Percentiles rank a stretch among this genome's conserved stretches.
Conservation (phyloP, 2,797 vertebrate genomes). For the Denticeps clupeoides region DNA sequence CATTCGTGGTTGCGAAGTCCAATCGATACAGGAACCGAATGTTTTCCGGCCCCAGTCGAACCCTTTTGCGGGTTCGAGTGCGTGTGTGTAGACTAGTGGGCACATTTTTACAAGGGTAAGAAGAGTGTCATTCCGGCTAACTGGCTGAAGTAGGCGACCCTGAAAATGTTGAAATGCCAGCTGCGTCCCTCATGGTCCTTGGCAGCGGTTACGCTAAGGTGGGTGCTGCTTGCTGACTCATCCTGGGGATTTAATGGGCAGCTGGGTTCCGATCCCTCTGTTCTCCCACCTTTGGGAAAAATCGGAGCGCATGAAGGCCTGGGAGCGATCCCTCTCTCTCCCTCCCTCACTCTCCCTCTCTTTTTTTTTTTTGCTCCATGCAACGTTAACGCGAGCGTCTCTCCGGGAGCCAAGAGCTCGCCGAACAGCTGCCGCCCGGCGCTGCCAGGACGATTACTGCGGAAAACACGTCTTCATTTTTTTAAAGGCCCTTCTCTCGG, state of each 20-base stretch:
- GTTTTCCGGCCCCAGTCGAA: too few species aligned
- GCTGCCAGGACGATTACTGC: conserved; percentile 11
- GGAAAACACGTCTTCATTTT: too few species aligned
- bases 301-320: background rate
- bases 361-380: background rate
- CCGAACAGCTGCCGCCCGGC: conserved; percentile 22
- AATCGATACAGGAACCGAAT: too few species aligned
- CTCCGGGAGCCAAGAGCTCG: conserved; percentile 7
- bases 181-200: conserved; percentile 8
- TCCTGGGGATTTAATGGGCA: conserved; percentile 45
- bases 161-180: too few species aligned
- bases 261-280: conserved; percentile 46
- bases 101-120: too few species aligned
- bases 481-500: too few species aligned
- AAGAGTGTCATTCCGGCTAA: too few species aligned
- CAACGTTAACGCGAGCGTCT: too few species aligned
- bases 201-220: conserved; percentile 21
- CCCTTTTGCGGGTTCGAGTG: too few species aligned
- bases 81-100: too few species aligned
- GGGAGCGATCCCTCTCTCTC: background rate
- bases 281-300: conserved; percentile 41
- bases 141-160: too few species aligned
- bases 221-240: conserved; percentile 51
- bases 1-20: too few species aligned
- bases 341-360: background rate